phyloP scores from a whole-genome alignment of 2,113 vertebrate species.

The Megatriorchis doriae region DNA sequence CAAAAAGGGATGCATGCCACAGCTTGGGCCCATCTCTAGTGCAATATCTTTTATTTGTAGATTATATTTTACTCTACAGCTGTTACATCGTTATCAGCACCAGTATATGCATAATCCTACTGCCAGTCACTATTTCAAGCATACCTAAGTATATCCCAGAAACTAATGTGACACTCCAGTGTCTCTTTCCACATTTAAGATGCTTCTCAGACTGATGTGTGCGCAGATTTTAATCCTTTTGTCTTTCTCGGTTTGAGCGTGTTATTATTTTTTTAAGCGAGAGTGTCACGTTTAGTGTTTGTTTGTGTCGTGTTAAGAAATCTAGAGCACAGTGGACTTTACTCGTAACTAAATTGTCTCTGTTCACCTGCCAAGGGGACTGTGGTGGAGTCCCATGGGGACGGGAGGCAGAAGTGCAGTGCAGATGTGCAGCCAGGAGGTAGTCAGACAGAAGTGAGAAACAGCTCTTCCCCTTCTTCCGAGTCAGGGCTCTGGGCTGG shows the following conservation, averaged over 20 bases:
- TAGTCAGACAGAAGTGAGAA: conserved; percentile 31
- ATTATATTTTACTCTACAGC: conserved; percentile 38
- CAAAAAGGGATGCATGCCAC: background rate
- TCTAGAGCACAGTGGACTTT: conserved; percentile 47
- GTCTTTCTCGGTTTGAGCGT: conserved; percentile 2
- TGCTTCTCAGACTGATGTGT: conserved; percentile 22
- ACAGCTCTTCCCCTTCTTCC: background rate
- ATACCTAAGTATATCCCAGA: background rate
- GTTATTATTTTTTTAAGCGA: background rate
- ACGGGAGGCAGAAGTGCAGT: background rate
- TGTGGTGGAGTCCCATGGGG: background rate
- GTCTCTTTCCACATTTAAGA: background rate
- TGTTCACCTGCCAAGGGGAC: conserved; percentile 10
- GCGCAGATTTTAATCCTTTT: background rate
- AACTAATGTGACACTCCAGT: background rate
- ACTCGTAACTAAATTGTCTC: background rate
- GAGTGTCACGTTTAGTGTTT: conserved; percentile 25
- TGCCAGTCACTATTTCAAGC: conserved; percentile 34
- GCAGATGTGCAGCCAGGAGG: conserved; percentile 1
- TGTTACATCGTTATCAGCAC: conserved; percentile 27
- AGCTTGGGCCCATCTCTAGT: conserved; percentile 44
- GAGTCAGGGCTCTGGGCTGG: background rate
- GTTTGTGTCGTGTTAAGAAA: conserved; percentile 1
- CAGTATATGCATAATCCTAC: conserved; percentile 45
- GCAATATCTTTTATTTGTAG: conserved; percentile 20